phyloP scores from a whole-genome alignment of 2,888 invertebrate species.

The Caenorhabditis panamensis region DNA sequence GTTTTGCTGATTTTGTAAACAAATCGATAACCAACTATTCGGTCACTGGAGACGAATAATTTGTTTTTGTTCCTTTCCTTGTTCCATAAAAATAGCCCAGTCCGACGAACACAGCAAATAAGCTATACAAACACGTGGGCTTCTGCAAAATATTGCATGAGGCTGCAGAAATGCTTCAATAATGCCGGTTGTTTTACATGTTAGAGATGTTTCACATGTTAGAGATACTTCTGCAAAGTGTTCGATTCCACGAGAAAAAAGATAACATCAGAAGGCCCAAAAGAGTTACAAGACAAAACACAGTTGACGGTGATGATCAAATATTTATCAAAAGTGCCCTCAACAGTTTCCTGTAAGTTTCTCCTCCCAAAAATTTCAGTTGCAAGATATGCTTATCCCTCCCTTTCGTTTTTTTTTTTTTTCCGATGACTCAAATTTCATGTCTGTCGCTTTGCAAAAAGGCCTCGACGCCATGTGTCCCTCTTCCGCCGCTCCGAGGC shows the following conservation, averaged over 20 bases:
- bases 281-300: no score
- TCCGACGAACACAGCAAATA: neutral
- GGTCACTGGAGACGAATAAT: neutral
- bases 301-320: no score
- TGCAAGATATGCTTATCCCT: neutral
- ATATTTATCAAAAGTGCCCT: no score
- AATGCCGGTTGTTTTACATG: no score
- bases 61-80: neutral
- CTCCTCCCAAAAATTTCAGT: neutral
- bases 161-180: no score
- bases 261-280: no score
- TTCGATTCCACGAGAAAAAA: no score
- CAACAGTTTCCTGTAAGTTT: no score
- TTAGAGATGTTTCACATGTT: no score
- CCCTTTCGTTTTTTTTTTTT: neutral
- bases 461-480: neutral
- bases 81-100: neutral
- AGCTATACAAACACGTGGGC: neutral
- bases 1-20: no score
- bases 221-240: no score
- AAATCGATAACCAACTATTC: no score
- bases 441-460: neutral
- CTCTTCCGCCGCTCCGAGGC: neutral
- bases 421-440: conserved; percentile 2
- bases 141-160: neutral